These are phyloP conservation scores for Bothrops jararaca DNA, from an alignment of 2,113 vertebrate species.

Conservation along the genomic window DNA sequence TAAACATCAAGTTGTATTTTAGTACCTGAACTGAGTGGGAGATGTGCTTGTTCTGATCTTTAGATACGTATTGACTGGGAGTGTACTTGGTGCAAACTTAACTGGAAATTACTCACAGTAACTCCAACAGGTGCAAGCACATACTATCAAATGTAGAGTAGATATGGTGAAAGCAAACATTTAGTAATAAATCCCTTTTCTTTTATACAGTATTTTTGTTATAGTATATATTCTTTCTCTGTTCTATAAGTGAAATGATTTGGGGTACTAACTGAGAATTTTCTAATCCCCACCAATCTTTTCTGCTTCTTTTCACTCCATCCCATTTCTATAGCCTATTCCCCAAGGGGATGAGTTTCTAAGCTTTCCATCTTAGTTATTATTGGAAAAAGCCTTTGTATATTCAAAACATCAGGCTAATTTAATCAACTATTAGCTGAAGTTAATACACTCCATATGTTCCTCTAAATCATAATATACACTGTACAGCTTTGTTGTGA, in stretches of 20 bases:
- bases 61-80: not conserved
- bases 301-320: not conserved
- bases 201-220: not conserved
- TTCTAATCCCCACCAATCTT: not conserved
- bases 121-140: not conserved
- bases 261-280: not conserved
- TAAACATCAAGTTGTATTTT: not conserved
- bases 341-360: not conserved
- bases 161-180: not conserved
- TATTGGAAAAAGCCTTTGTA: not conserved
- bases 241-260: not conserved
- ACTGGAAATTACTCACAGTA: not conserved
- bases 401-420: not conserved
- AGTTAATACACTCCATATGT: constrained; percentile 27
- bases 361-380: not conserved
- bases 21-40: not conserved
- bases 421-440: not conserved
- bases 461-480: not conserved
- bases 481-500: constrained; percentile 26
- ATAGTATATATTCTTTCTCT: not conserved
- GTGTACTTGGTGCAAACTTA: not conserved
- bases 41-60: not conserved
- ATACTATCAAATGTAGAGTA: not conserved
- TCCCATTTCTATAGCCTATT: not conserved
- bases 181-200: not conserved